Evolutionary conservation across 2,113 vertebrate species (phyloP).

Genomic region (Solea senegalensis): DNA sequence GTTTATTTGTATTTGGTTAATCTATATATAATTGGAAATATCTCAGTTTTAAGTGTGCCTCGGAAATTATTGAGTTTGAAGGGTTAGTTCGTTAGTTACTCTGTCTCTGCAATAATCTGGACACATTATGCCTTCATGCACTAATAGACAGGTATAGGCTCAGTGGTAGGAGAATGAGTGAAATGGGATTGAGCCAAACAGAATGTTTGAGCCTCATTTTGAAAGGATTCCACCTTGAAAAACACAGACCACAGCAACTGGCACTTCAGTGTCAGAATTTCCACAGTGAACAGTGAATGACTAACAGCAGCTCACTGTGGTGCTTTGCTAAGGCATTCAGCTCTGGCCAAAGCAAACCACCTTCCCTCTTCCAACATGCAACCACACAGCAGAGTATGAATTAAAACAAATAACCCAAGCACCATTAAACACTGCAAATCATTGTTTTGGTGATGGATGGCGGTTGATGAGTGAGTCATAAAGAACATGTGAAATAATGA

Average conservation of each 20-base stretch:
- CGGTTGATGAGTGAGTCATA: slow-evolving; percentile 15
- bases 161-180: too few species aligned
- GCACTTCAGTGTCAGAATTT: slow-evolving; percentile 52
- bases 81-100: too few species aligned
- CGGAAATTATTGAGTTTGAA: too few species aligned
- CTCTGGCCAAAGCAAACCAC: slow-evolving; percentile 41
- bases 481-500: slow-evolving; percentile 12
- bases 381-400: slow-evolving; percentile 24
- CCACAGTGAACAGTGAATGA: slow-evolving; percentile 39
- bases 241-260: neutral
- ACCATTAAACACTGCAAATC: slow-evolving; percentile 12
- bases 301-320: slow-evolving; percentile 30
- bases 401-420: slow-evolving; percentile 40
- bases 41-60: too few species aligned
- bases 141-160: too few species aligned
- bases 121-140: too few species aligned
- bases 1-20: too few species aligned
- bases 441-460: slow-evolving; percentile 5
- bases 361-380: slow-evolving; percentile 1
- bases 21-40: too few species aligned
- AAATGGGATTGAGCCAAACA: too few species aligned
- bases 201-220: too few species aligned
- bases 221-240: too few species aligned
- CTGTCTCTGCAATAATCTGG: too few species aligned
- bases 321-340: slow-evolving; percentile 29